Base-by-base conservation (phyloP, 2,113 vertebrate genomes). In the Elephas maximus region DNA sequence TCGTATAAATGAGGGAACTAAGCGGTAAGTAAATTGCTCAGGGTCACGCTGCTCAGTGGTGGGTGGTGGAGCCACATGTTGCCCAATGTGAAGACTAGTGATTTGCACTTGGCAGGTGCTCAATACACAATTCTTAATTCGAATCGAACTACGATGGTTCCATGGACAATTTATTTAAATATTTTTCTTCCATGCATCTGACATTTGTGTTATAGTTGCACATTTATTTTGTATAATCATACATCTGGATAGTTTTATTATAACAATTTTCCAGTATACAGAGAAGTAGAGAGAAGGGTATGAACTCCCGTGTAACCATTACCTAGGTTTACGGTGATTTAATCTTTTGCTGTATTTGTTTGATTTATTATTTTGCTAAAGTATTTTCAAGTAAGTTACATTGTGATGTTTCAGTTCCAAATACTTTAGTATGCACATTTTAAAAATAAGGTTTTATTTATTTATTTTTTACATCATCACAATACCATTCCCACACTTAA, bases 261-360 rank as follows among this genome's bases (percentile, higher is more conserved):
- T 62, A 48, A 41, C 71, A 81, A 71, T 33, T 73, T 85, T 84
- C 45, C 57, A 63, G 57, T n/a, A 21, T 23, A 76, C 17, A 77
- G 74, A 82, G 51, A 23, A 65, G 23, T 26, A 80, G 23, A 71
- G 2, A 84, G 73, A 93, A 88, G 11, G 23, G 21, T 14, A 17
- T 80, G 28, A 45, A 73, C 12, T 67, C 24, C n/a, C 11, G n/a
- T 71, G 45, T 28, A 23, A 60, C 30, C 26, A 21, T 88, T 51
- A 37, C 83, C 67, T 62, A n/a, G 24, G 33, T 88, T 94, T 92
- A 30, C 12, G 48, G 17, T 90, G 80, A 90, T 81, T 86, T 67
- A 51, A 69, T 84, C 48, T 37, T 62, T 90, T 86, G 60, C 14
- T 17, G 6, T 65, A 76, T 88, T 60, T 37, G 8, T 63, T 77